Base-by-base conservation (phyloP, 2,113 vertebrate species). In the Lamprotornis superbus region DNA sequence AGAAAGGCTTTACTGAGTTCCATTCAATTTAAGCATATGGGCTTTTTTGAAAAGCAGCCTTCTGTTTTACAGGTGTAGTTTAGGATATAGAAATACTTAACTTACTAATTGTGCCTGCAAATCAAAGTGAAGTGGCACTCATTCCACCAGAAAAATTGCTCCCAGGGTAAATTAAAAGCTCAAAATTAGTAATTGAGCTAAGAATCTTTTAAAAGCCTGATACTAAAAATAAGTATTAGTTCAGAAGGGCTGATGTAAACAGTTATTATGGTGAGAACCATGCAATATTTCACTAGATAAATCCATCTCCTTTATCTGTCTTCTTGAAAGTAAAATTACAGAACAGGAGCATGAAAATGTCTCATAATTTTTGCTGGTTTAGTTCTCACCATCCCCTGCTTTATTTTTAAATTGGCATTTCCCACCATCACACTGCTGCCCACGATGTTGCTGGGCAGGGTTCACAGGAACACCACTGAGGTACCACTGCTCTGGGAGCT, bases 81-180 rank as follows among this genome's bases (percentile, higher is more conserved):
- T 57, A 60, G 46, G 82, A 44, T 75, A 21, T 22, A 53, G 23
- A 65, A 89, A 57, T 76, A 14, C 59, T 80, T 60, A 60, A 82
- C 77, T 89, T 75, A 15, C 19, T 88, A 75, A 87, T 56, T 82
- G 33, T 53, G 24, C 39, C 82, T 5, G 10, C 67, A 92, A 83
- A 70, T 90, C 75, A 57, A 85, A 80, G 78, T 28, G 37, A 90
- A 86, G 63, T 80, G 67, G 28, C 73, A 69, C 20, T 73, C 83
- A 93, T 93, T 71, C 33, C 31, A 90, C 31, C 46, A 61, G 74
- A 75, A 92, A 75, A 90, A 93, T 53, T 83, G 49, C 30, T 94
- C 39, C 40, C 22, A 37, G 31, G 49, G 49, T 61, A 92, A 90
- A 95, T 57, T 49, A 47, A 64, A 60, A 82, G 70, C 75, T 92